Evolutionary conservation across 1,140 invertebrate species (phyloP).

Genomic region (Lepidurus packardi): DNA sequence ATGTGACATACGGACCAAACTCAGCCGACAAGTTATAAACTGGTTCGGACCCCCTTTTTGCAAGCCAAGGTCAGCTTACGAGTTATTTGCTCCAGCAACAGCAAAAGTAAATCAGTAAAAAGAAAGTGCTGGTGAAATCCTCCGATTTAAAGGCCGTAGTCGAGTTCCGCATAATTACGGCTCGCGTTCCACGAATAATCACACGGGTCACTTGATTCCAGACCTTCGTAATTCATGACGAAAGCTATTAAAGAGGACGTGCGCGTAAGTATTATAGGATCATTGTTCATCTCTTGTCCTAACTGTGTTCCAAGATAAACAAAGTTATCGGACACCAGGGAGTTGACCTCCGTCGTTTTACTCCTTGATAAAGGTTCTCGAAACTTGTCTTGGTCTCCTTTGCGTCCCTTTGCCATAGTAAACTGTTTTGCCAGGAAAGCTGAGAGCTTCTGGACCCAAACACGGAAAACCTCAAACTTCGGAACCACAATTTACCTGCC

Average conservation of each 20-base stretch:
- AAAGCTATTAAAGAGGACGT: neutral
- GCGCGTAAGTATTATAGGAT: conserved; percentile 2
- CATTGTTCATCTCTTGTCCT: conserved; percentile 10
- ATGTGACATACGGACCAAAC: neutral
- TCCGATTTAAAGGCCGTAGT: too few species aligned
- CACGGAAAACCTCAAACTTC: too few species aligned
- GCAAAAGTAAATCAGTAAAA: too few species aligned
- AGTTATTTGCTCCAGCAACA: too few species aligned
- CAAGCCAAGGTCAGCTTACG: too few species aligned
- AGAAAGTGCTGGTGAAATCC: too few species aligned
- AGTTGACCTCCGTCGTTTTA: neutral
- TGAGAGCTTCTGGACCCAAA: too few species aligned
- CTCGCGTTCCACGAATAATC: too few species aligned
- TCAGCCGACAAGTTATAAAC: neutral
- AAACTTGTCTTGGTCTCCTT: neutral
- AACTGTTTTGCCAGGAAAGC: neutral
- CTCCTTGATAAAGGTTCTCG: neutral
- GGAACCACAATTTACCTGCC: too few species aligned
- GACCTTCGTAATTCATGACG: neutral
- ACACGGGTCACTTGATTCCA: neutral
- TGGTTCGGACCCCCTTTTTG: neutral
- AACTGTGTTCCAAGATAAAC: neutral
- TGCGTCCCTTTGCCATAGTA: neutral
- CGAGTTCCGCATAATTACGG: too few species aligned
- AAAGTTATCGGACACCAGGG: neutral